Conservation (phyloP, 2,797 vertebrate genomes). For the Sternarchorhynchus goeldii region DNA sequence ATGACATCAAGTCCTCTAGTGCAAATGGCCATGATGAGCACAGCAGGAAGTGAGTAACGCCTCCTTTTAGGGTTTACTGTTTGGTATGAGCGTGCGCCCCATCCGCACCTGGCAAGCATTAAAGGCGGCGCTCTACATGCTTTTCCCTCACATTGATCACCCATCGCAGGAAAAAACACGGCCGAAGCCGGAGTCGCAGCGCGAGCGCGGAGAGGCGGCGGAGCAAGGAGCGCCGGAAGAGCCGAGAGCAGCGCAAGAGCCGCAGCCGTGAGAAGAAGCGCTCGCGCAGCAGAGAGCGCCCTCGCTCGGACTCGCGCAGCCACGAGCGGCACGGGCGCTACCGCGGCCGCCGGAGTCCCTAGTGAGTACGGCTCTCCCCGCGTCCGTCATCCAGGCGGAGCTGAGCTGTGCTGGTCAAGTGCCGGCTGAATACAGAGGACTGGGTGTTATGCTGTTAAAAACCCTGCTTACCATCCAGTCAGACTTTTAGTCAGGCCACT, state of each 20-base stretch:
- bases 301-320: conserved; percentile 87
- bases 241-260: conserved; percentile 86
- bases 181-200: conserved; percentile 92
- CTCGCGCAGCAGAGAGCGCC: conserved; percentile 90
- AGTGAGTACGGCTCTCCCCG: conserved; percentile 77
- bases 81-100: background rate
- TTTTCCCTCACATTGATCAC: no score
- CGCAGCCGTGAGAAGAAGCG: conserved; percentile 85
- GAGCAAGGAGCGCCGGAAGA: conserved; percentile 88
- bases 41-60: conserved; percentile 90
- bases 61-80: background rate
- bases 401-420: background rate
- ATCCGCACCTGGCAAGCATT: no score
- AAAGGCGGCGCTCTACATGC: no score
- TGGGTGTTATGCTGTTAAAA: background rate
- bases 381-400: background rate
- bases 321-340: conserved; percentile 90
- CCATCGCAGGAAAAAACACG: conserved; percentile 75
- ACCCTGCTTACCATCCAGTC: no score
- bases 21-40: conserved; percentile 97
- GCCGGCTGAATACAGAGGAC: background rate
- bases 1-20: conserved; percentile 99
- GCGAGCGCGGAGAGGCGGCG: conserved; percentile 84
- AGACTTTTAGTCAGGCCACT: no score
- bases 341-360: conserved; percentile 81